phyloP scores from a whole-genome alignment of 1,140 invertebrate genomes.

The Temnothorax curvispinosus region DNA sequence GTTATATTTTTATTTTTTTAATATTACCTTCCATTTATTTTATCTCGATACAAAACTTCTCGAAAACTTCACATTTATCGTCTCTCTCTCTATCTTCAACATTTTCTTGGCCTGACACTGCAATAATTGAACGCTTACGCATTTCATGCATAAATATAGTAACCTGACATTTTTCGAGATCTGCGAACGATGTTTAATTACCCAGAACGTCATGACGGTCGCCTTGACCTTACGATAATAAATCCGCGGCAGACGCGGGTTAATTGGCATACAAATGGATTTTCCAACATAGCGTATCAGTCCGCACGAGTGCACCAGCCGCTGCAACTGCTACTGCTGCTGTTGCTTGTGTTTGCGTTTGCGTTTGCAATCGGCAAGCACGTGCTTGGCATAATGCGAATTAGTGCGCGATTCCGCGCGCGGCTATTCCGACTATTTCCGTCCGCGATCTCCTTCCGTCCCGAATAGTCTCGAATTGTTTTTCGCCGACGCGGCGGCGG shows the following conservation, averaged over 20 bases:
- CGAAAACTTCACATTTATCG: background rate
- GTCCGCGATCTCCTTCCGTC: background rate
- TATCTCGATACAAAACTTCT: background rate
- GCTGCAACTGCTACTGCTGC: background rate
- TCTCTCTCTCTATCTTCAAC: background rate
- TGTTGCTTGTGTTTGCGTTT: background rate
- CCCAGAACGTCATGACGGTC: constrained; percentile 25
- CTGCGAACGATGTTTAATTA: constrained; percentile 57
- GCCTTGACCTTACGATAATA: constrained; percentile 70
- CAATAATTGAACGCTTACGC: background rate
- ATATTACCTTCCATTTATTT: background rate
- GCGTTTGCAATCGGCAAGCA: constrained; percentile 56
- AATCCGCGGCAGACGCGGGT: constrained; percentile 55
- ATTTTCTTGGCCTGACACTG: background rate
- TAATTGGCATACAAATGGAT: constrained; percentile 73
- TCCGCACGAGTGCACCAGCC: constrained; percentile 44
- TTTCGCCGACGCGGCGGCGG: background rate
- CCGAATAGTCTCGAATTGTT: constrained; percentile 14
- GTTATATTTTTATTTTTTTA: background rate
- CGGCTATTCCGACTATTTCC: constrained; percentile 42
- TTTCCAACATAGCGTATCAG: constrained; percentile 60
- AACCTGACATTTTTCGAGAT: constrained; percentile 24
- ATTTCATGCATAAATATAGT: constrained; percentile 38
- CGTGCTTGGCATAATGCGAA: constrained; percentile 69
- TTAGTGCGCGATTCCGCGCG: constrained; percentile 34